Percentiles rank a stretch among this genome's conserved stretches.
Evolutionary conservation across 2,113 vertebrate species (phyloP).

Genomic region (Vombatus ursinus): DNA sequence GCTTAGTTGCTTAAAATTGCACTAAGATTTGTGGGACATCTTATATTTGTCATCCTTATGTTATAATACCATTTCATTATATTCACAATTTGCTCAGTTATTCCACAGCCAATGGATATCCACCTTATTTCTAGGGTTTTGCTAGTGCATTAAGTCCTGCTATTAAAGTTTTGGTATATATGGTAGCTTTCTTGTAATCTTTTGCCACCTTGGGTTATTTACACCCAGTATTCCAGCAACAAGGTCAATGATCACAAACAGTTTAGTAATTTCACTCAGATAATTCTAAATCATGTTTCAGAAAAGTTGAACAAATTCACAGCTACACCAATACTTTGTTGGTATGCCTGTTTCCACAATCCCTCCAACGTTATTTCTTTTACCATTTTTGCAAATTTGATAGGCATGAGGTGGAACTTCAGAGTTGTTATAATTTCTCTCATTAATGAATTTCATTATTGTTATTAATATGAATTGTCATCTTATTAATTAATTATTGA

Average conservation of each 20-base stretch:
- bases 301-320: not conserved
- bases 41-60: not conserved
- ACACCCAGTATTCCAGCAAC: not conserved
- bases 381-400: not conserved
- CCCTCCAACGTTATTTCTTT: not conserved
- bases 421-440: not conserved
- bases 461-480: too few species aligned
- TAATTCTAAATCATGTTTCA: not conserved
- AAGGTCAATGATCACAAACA: not conserved
- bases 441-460: too few species aligned
- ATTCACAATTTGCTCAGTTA: not conserved
- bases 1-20: not conserved
- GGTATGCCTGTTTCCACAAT: not conserved
- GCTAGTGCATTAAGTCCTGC: not conserved
- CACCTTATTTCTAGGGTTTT: not conserved
- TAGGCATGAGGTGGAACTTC: not conserved
- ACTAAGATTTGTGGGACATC: not conserved
- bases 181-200: not conserved
- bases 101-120: not conserved
- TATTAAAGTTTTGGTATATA: not conserved
- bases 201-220: not conserved
- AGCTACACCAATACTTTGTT: not conserved
- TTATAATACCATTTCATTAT: not conserved
- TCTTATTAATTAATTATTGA: too few species aligned
- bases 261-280: not conserved